Percentiles rank a stretch among this genome's conserved stretches.
Conservation (phyloP, 2,113 vertebrate genomes). For the Cochlearius cochlearius region DNA sequence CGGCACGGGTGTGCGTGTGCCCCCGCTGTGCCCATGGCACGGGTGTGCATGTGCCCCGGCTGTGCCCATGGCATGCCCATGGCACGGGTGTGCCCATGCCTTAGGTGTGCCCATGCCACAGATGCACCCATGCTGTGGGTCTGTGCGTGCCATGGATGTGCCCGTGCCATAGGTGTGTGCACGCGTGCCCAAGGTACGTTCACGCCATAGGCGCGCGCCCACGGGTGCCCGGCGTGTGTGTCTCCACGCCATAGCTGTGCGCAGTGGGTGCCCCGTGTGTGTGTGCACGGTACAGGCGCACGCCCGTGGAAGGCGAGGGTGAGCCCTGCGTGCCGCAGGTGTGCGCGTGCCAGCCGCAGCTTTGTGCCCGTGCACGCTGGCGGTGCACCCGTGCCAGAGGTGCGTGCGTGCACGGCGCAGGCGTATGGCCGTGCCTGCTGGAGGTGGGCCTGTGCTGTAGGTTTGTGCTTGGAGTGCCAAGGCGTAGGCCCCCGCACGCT, state of each 20-base stretch:
- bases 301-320: accelerated
- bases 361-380: not conserved
- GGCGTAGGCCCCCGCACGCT: accelerated
- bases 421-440: not conserved
- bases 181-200: accelerated
- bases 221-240: accelerated
- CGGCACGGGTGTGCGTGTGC: too few relatives aligned
- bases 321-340: not conserved
- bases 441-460: accelerated
- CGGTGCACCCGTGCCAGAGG: accelerated
- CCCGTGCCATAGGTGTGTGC: too few relatives aligned
- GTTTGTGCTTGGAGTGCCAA: not conserved
- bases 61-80: too few relatives aligned
- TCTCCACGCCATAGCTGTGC: accelerated
- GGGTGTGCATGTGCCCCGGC: too few relatives aligned
- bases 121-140: too few relatives aligned
- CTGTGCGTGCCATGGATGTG: not conserved
- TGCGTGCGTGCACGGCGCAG: accelerated
- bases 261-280: not conserved
- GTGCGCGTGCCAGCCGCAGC: not conserved
- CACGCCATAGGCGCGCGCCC: accelerated
- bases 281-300: not conserved
- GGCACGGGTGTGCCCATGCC: not conserved
- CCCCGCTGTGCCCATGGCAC: accelerated
- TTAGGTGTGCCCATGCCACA: accelerated